Conservation (phyloP, 2,797 vertebrate genomes). For the Pseudopleuronectes americanus region DNA sequence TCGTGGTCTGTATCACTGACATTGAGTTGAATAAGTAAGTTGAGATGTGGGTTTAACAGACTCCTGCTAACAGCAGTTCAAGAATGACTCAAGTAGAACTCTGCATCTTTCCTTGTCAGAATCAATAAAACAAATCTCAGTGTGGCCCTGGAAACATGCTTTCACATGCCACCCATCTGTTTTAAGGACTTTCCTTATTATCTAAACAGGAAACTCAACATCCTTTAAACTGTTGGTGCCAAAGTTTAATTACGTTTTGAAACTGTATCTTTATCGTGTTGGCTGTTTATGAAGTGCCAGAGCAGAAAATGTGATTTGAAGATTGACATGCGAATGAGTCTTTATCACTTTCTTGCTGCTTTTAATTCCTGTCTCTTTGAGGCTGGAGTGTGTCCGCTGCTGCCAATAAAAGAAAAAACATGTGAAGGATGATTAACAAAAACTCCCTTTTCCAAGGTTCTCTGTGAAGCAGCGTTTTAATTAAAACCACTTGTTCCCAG, state of each 20-base stretch:
- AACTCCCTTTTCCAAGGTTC: constrained; percentile 57
- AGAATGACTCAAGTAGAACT: constrained; percentile 59
- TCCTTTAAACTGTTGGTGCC: constrained; percentile 54
- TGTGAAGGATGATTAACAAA: constrained; percentile 69
- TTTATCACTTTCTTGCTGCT: constrained; percentile 42
- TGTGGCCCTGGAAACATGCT: constrained; percentile 50
- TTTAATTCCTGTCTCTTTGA: constrained; percentile 46
- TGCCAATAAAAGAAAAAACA: constrained; percentile 72
- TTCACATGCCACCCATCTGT: constrained; percentile 72
- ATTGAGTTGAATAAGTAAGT: constrained; percentile 71
- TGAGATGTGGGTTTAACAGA: constrained; percentile 68
- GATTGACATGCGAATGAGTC: constrained; percentile 35
- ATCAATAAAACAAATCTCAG: constrained; percentile 67
- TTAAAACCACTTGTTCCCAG: constrained; percentile 83
- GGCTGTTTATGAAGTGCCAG: constrained; percentile 29
- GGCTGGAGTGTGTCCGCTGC: constrained; percentile 48
- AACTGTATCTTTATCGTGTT: constrained; percentile 30
- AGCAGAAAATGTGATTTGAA: constrained; percentile 48
- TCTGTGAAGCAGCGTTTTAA: constrained; percentile 79
- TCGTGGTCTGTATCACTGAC: not conserved
- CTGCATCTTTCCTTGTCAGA: constrained; percentile 71
- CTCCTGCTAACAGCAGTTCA: constrained; percentile 67
- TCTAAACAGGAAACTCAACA: constrained; percentile 64
- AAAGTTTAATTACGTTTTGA: constrained; percentile 47
- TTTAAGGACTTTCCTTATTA: constrained; percentile 61